A percentile compares a stretch with the other conserved stretches of the same genome.
Conservation (phyloP, 2,888 invertebrate species). For the Lamproptera curius region DNA sequence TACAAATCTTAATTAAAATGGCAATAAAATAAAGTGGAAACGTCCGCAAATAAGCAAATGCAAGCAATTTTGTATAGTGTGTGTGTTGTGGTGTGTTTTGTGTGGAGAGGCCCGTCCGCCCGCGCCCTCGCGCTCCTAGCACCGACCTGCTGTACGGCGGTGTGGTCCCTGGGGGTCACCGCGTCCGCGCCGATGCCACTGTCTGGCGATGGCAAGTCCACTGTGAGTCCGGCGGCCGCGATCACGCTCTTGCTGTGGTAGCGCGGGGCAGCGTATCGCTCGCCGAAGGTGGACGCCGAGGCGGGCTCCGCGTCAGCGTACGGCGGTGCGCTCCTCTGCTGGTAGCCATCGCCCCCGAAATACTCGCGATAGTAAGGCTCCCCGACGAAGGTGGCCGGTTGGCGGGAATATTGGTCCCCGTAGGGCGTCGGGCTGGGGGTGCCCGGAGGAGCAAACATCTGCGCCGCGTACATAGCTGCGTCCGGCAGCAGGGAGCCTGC, state of each 20-base stretch:
- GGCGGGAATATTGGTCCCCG: slow-evolving; percentile 69
- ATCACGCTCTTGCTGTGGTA: slow-evolving; percentile 86
- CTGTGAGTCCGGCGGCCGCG: slow-evolving; percentile 89
- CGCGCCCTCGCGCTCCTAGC: slow-evolving; percentile 52
- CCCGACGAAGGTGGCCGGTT: slow-evolving; percentile 80
- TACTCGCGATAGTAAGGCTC: slow-evolving; percentile 91
- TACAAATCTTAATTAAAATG: slow-evolving; percentile 9
- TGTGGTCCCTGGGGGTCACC: slow-evolving; percentile 93
- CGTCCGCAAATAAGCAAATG: slow-evolving; percentile 27
- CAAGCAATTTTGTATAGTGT: slow-evolving; percentile 32
- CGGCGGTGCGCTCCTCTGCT: slow-evolving; percentile 78
- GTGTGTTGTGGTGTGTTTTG: slow-evolving; percentile 31
- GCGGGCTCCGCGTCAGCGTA: slow-evolving; percentile 78
- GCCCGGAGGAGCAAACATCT: slow-evolving; percentile 83
- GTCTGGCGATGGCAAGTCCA: slow-evolving; percentile 96
- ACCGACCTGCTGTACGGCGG: slow-evolving; percentile 92
- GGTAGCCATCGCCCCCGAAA: slow-evolving; percentile 81
- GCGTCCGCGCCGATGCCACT: slow-evolving; percentile 97
- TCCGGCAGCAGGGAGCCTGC: slow-evolving; percentile 79
- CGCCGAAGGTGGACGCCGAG: slow-evolving; percentile 81
- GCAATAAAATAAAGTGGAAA: slow-evolving; percentile 18
- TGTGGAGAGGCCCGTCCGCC: slow-evolving; percentile 59
- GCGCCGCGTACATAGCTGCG: slow-evolving; percentile 82
- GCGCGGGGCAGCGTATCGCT: slow-evolving; percentile 82
- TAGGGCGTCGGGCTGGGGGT: slow-evolving; percentile 82